Conservation (phyloP, 2,888 invertebrate species). For the Lepidochitona cinerea region DNA sequence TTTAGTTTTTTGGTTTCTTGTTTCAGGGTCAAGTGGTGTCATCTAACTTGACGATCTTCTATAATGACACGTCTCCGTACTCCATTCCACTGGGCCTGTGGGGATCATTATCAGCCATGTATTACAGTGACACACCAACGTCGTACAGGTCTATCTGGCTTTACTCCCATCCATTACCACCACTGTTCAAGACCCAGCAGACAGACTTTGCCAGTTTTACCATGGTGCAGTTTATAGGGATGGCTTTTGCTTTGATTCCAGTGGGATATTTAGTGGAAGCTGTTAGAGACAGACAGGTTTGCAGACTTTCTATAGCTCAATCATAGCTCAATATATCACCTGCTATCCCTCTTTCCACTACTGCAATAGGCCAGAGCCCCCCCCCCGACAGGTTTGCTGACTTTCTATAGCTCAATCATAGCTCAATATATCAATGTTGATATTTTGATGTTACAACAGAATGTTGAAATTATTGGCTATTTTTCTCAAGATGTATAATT, state of each 20-base stretch:
- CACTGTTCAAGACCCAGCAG: neutral
- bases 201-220: constrained; percentile 81
- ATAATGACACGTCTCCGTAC: constrained; percentile 85
- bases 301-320: constrained; percentile 30
- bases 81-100: constrained; percentile 78
- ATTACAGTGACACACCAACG: constrained; percentile 15
- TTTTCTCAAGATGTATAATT: no score
- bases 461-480: no score
- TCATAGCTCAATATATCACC: no score
- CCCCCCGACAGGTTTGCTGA: no score
- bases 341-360: no score
- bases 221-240: constrained; percentile 84
- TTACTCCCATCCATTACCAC: constrained; percentile 46
- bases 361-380: no score
- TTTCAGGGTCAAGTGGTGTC: constrained; percentile 12
- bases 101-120: constrained; percentile 45
- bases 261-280: constrained; percentile 84
- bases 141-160: constrained; percentile 9
- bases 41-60: constrained; percentile 42
- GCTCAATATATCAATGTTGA: no score
- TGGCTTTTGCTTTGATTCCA: constrained; percentile 85
- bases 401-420: no score
- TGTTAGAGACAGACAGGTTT: constrained; percentile 87
- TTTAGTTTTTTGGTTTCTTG: no score
- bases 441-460: no score